Percentiles rank a stretch among this genome's conserved stretches.
Evolutionary conservation across 2,797 vertebrate species (phyloP).

Genomic region (Onychomys leucogaster): DNA sequence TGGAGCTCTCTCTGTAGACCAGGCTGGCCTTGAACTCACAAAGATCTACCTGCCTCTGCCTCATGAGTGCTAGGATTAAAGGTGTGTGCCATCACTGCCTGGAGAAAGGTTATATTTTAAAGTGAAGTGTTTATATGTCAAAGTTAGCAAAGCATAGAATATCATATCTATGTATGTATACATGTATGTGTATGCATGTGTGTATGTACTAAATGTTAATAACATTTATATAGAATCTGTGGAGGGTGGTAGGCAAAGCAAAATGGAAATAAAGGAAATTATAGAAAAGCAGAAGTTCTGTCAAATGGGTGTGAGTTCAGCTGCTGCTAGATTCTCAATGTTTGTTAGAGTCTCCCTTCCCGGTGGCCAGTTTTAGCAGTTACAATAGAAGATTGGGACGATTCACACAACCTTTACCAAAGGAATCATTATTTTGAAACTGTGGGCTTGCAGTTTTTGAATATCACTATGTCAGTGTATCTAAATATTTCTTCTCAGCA

Average conservation of each 20-base stretch:
- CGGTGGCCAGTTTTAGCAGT: background rate
- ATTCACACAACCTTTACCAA: background rate
- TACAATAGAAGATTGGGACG: background rate
- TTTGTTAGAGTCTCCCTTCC: background rate
- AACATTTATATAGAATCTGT: background rate
- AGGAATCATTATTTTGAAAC: background rate
- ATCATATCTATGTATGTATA: background rate
- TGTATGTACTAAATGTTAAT: background rate
- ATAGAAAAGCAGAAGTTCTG: background rate
- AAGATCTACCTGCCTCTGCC: too few species aligned
- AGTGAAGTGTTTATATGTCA: background rate
- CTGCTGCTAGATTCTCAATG: background rate
- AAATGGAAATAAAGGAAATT: background rate
- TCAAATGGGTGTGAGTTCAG: background rate
- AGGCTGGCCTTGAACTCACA: too few species aligned
- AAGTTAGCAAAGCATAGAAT: background rate
- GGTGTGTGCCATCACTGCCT: too few species aligned
- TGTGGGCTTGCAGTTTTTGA: background rate
- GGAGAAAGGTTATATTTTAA: background rate
- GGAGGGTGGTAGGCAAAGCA: background rate
- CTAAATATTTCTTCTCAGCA: background rate
- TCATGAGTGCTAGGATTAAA: too few species aligned
- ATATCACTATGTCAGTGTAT: background rate
- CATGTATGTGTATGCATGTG: background rate
- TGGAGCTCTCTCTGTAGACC: too few species aligned